Evolutionary conservation across 2,797 vertebrate genomes (phyloP).

Genomic region (Anomalospiza imberbis): DNA sequence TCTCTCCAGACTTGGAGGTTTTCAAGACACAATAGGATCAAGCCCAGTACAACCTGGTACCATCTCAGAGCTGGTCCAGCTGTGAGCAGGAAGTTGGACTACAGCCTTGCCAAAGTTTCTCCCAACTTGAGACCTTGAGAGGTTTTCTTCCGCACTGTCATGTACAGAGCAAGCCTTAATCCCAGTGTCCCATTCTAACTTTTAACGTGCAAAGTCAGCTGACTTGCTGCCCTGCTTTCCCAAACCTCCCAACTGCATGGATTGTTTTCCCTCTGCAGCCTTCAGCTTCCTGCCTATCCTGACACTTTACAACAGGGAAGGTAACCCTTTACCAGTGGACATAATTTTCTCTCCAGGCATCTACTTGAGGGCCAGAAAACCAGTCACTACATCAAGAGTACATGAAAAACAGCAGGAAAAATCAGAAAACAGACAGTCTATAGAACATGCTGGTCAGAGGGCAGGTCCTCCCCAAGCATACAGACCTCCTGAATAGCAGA

Average conservation of each 20-base stretch:
- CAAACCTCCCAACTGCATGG: neutral
- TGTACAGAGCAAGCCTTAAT: fast-evolving
- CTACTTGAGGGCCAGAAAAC: neutral
- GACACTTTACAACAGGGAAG: neutral
- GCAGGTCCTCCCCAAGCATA: neutral
- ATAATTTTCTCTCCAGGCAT: neutral
- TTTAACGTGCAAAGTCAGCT: neutral
- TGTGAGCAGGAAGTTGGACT: neutral
- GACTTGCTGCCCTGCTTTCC: neutral
- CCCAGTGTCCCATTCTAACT: neutral
- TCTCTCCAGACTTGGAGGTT: neutral
- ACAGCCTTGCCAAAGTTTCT: neutral
- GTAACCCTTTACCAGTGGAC: neutral
- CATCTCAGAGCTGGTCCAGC: neutral
- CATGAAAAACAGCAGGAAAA: neutral
- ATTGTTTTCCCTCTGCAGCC: neutral
- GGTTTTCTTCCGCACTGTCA: neutral
- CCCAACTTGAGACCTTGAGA: neutral
- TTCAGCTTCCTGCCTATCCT: neutral
- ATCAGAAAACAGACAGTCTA: neutral
- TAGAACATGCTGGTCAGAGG: neutral
- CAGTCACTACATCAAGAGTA: neutral
- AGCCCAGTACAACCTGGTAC: neutral
- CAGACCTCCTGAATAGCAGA: neutral
- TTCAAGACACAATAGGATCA: neutral